Conservation (phyloP, 2,888 invertebrate genomes). For the Stictocephala bisonia region DNA sequence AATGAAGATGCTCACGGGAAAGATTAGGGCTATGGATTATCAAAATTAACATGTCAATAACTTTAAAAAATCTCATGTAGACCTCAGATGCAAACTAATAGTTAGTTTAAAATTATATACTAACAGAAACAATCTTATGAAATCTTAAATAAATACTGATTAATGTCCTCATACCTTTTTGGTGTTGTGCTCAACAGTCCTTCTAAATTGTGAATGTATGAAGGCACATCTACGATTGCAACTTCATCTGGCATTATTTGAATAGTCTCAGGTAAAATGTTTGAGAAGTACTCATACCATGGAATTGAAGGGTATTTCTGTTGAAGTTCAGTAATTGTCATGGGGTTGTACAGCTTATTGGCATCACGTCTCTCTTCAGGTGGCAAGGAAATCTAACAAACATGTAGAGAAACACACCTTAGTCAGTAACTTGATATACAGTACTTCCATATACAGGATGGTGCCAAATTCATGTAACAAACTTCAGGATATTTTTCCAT, state of each 20-base stretch:
- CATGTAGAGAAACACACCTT: too few species aligned
- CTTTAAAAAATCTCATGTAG: too few species aligned
- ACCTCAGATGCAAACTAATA: too few species aligned
- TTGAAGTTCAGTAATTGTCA: slow-evolving; percentile 83
- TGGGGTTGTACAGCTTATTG: slow-evolving; percentile 91
- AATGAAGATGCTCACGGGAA: too few species aligned
- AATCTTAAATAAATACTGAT: not conserved
- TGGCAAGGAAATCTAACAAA: slow-evolving; percentile 82
- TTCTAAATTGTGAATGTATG: slow-evolving; percentile 80
- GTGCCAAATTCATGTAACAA: too few species aligned
- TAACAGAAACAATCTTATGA: too few species aligned
- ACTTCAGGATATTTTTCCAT: too few species aligned
- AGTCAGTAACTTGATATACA: too few species aligned
- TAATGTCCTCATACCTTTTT: slow-evolving; percentile 65
- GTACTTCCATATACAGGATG: too few species aligned
- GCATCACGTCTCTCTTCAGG: slow-evolving; percentile 92
- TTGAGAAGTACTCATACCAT: slow-evolving; percentile 88
- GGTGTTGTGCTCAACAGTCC: slow-evolving; percentile 69
- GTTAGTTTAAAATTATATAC: too few species aligned
- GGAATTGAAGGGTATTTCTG: slow-evolving; percentile 79
- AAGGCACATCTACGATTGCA: slow-evolving; percentile 87
- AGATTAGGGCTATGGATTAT: too few species aligned
- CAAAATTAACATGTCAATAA: too few species aligned
- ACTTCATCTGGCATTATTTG: slow-evolving; percentile 75
- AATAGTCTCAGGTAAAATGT: slow-evolving; percentile 75